Evolutionary conservation across 2,888 invertebrate species (phyloP), one percentile per base, ranked within the genome.

Genomic region (Sinohyriopsis cumingii): DNA sequence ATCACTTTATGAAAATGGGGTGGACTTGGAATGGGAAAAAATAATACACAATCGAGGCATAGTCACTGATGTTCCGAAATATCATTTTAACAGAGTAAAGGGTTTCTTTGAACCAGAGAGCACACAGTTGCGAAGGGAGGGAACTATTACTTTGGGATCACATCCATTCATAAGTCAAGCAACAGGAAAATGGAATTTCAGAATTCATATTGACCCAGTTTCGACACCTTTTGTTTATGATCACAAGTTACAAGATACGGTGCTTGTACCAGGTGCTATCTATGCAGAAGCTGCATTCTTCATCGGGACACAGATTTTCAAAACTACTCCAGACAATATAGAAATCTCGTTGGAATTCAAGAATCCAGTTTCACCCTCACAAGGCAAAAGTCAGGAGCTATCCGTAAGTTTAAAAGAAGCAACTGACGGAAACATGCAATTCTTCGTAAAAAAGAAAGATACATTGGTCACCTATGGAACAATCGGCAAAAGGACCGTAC

Each of bases 181-280:
- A 24, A 22, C 4, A 25, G 57, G 63, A n/a, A 61, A 45, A 20
- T 45, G 45, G 22, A 61, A 65, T 19, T 77, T 73, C 56, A 66
- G 57, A 19, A 28, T 80, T 1, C 45, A 61, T 1, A 65, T 82
- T 20, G 68, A 73, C 24, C 63, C 69, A 53, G 45, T 28, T 22
- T 55, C 72, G 4, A 76, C 77, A 61, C 75, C 81, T 12, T 79
- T 77, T 68, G 75, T 80, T 19, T 81, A 71, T 68, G 74, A 79
- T 15, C 83, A 83, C 64, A 62, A 68, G 20, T 63, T 81, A 3
- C 60, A 25, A 5, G 75, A 71, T 0, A 57, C 59, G 6, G 59
- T 75, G 25, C 59, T 82, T 12, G 71, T 82, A 15, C 82, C 79
- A 5, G 82, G 82, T 9, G 76, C 81, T 9, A 63, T 68, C 1